These are phyloP conservation scores for Suillia variegata DNA, from an alignment of 2,888 invertebrate species.

Conservation along the genomic window DNA sequence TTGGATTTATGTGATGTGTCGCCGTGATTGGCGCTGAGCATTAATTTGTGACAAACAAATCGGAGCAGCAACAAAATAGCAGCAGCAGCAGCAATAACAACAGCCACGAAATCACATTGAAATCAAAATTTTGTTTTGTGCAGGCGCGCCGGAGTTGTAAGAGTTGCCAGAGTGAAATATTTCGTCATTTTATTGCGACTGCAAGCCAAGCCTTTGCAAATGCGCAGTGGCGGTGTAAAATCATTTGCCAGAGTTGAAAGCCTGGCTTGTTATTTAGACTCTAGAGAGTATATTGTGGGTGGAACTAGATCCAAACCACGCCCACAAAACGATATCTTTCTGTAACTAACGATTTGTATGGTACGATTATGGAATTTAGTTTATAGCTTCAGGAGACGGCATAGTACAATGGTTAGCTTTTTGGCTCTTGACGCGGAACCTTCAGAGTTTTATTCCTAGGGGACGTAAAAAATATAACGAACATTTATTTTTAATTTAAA, in stretches of 20 bases:
- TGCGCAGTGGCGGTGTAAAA: slow-evolving; percentile 30
- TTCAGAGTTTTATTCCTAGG: too few species aligned
- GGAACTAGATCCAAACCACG: too few species aligned
- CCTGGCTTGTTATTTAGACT: too few species aligned
- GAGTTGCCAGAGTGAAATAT: neutral
- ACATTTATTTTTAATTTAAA: too few species aligned
- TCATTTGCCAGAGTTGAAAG: slow-evolving; percentile 26
- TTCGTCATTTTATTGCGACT: neutral
- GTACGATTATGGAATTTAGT: too few species aligned
- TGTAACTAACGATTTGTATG: too few species aligned
- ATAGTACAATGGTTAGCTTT: too few species aligned
- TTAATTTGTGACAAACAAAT: slow-evolving; percentile 36
- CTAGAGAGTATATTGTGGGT: too few species aligned
- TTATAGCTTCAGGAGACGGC: too few species aligned
- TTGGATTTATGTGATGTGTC: slow-evolving; percentile 54
- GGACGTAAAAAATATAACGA: too few species aligned
- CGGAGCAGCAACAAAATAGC: neutral
- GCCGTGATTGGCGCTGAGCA: slow-evolving; percentile 53
- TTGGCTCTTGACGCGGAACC: too few species aligned
- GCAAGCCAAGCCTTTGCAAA: neutral
- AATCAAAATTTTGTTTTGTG: neutral
- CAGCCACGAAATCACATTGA: neutral
- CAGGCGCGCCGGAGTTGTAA: neutral
- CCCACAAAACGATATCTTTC: too few species aligned
- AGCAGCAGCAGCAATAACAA: neutral